Base-by-base conservation (phyloP, 2,888 invertebrate genomes). In the Rhagonycha lutea region DNA sequence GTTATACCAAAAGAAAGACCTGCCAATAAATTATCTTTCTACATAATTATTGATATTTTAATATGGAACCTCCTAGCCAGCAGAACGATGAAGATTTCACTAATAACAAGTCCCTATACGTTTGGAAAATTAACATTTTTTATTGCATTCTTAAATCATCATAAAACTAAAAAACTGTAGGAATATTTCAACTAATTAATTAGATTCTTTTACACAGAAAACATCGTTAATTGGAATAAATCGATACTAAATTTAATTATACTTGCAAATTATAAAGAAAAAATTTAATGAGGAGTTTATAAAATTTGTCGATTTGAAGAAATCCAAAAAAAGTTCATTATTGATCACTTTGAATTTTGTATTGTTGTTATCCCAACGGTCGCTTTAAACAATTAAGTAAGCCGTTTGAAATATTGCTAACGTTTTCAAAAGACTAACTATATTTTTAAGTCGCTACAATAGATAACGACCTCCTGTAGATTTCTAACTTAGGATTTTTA, bases 131-230 rank as follows among this genome's bases (percentile, higher is more conserved):
- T 65, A 24, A 65, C 63, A 65, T 65, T 65, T 65, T 65, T 65
- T 65, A n/a, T n/a, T n/a, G 5, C 63, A 65, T 65, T 65, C 63
- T 65, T 65, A 65, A 65, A 65, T 65, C 63, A 65, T 26, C 24
- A 24, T 65, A 65, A 65, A 65, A 65, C 63, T 65, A 65, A 65
- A 65, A 8, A 65, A 24, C 24, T 65, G 63, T 65, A 65, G 24
- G 63, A 65, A 65, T 65, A 65, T 65, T 65, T 65, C 18, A 65
- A 65, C 24, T 65, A 65, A 65, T 65, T 65, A 65, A 65, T 65
- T 65, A 65, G 63, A 24, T 65, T 65, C 26, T 23, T 65, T 65
- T 65, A 24, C n/a, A 24, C 7, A 24, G 26, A 62, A 65, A 65
- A 65, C 26, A 26, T 65, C 63, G 0, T 65, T 65, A 65, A 65